Conservation (phyloP, 1,140 invertebrate species). For the Steinernema khuongi region DNA sequence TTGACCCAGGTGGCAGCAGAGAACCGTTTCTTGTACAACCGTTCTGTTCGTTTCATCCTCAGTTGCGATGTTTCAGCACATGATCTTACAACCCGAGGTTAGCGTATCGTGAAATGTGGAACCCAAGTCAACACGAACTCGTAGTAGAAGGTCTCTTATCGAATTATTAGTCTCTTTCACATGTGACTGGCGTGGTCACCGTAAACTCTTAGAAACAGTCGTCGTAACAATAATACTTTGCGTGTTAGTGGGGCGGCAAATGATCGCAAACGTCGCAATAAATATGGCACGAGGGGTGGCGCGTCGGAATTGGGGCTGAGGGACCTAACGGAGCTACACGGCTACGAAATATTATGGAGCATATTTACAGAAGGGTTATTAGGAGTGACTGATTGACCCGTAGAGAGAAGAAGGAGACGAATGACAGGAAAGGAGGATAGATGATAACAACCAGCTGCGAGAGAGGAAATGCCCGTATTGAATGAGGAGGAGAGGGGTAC, state of each 20-base stretch:
- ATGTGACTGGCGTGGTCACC: no score
- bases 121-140: no score
- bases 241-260: neutral
- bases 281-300: slow-evolving; percentile 10
- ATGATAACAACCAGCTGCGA: neutral
- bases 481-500: neutral
- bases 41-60: no score
- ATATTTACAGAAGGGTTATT: slow-evolving; percentile 11
- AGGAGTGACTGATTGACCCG: slow-evolving; percentile 9
- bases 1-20: no score
- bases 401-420: slow-evolving; percentile 3
- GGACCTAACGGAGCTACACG: neutral
- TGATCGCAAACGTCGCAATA: neutral
- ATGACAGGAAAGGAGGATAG: neutral
- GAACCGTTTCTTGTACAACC: no score
- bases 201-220: no score
- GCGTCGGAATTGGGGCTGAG: neutral
- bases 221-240: slow-evolving; percentile 4
- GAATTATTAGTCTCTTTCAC: no score
- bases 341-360: neutral
- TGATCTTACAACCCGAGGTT: no score
- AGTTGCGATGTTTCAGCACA: no score
- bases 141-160: no score
- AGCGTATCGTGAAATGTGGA: no score
- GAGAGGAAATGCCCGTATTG: slow-evolving; percentile 8